Conservation (phyloP, 2,888 invertebrate genomes). For the Eupithecia dodoneata region DNA sequence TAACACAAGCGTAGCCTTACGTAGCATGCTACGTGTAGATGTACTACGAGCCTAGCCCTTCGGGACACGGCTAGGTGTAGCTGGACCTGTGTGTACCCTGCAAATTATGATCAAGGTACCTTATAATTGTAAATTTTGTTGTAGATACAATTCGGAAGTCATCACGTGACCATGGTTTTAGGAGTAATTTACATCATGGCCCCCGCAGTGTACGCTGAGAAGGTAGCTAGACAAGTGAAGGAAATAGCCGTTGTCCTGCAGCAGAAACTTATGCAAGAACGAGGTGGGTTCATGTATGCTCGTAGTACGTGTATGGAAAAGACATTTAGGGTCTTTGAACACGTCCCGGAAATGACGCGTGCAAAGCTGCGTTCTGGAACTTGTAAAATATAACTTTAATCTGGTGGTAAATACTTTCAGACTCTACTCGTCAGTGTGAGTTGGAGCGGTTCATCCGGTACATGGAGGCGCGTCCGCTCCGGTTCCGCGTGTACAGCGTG, state of each 20-base stretch:
- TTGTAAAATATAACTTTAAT: not conserved
- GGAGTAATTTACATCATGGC: not conserved
- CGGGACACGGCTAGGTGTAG: not conserved
- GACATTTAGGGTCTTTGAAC: no score
- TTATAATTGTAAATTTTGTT: not conserved
- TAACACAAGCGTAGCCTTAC: not conserved
- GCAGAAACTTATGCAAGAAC: not conserved
- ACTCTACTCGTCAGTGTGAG: not conserved
- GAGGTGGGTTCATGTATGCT: not conserved
- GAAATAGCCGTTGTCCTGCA: not conserved
- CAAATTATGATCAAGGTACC: no score
- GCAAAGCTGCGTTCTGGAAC: no score
- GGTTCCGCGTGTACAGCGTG: not conserved
- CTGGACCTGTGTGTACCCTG: no score
- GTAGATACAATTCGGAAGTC: not conserved
- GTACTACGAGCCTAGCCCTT: not conserved
- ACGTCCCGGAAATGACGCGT: no score
- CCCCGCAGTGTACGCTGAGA: not conserved
- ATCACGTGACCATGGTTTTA: not conserved
- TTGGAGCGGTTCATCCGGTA: slow-evolving; percentile 1
- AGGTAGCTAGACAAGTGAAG: not conserved
- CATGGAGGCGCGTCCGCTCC: not conserved
- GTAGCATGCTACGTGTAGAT: not conserved
- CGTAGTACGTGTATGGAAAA: no score
- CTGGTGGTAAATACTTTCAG: not conserved